These are phyloP conservation scores for Acanthopleura granulata DNA, from an alignment of 2,888 invertebrate species.

Conservation along the genomic window DNA sequence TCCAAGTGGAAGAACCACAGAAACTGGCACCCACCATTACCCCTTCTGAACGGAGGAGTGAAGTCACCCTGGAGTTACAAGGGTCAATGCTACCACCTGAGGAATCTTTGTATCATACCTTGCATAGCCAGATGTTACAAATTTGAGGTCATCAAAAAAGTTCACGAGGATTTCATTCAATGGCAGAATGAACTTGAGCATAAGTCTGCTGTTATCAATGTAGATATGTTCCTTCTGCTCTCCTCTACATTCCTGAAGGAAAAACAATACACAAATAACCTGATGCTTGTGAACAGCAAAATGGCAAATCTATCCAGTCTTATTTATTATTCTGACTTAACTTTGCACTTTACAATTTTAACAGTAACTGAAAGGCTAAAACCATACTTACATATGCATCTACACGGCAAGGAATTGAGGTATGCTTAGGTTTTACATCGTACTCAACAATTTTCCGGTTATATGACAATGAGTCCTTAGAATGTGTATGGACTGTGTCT, in stretches of 20 bases:
- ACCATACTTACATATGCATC: too few relatives aligned
- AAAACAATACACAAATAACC: not conserved
- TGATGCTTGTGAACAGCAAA: too few relatives aligned
- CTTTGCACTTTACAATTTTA: not conserved
- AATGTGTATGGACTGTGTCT: too few relatives aligned
- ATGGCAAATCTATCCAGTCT: not conserved
- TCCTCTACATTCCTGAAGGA: conserved; percentile 70
- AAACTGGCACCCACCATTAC: not conserved
- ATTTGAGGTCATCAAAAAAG: conserved; percentile 93
- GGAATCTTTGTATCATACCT: conserved; percentile 74
- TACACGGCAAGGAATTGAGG: too few relatives aligned
- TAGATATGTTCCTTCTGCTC: conserved; percentile 79
- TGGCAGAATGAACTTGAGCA: conserved; percentile 88
- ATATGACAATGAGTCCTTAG: too few relatives aligned
- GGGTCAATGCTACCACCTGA: not conserved
- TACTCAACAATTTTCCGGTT: too few relatives aligned
- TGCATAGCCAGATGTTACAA: conserved; percentile 92
- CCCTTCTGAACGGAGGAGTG: not conserved
- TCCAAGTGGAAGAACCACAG: not conserved
- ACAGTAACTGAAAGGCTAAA: too few relatives aligned
- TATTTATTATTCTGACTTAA: not conserved
- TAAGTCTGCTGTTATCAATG: conserved; percentile 85
- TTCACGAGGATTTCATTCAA: conserved; percentile 94
- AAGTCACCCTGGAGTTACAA: not conserved
- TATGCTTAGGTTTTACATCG: too few relatives aligned